phyloP scores from a whole-genome alignment of 2,797 vertebrate species.

The Monodelphis domestica region DNA sequence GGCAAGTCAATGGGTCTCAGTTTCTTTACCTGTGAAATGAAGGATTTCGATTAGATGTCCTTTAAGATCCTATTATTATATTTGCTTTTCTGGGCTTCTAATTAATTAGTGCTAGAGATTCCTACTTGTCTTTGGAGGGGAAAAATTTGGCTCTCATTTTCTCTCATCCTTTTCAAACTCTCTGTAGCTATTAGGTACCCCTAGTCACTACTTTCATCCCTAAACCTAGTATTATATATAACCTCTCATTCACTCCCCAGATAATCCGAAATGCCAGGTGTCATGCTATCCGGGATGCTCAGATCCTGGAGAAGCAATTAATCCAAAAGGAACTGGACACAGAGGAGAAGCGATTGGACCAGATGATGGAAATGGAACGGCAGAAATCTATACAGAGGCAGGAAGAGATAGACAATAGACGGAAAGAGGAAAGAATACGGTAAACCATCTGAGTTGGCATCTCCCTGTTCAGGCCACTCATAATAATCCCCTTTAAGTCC shows the following conservation, averaged over 20 bases:
- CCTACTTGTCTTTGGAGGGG: background rate
- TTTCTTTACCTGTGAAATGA: background rate
- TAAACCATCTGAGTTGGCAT: constrained; percentile 57
- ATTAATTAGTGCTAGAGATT: background rate
- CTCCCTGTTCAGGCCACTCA: background rate
- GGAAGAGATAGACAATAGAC: constrained; percentile 85
- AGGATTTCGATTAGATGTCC: background rate
- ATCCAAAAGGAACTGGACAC: constrained; percentile 86
- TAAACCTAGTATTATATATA: background rate
- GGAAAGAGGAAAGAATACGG: constrained; percentile 88
- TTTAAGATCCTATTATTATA: background rate
- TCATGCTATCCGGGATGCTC: constrained; percentile 90
- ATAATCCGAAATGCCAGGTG: constrained; percentile 91
- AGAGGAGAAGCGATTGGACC: constrained; percentile 90
- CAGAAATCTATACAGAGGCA: constrained; percentile 85
- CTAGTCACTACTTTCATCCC: background rate
- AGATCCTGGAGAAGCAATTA: constrained; percentile 91
- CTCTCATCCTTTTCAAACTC: too few species aligned
- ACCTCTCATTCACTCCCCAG: constrained; percentile 77
- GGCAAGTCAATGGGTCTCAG: background rate
- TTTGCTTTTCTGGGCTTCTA: background rate
- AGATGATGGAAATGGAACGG: constrained; percentile 92
- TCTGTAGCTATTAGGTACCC: accelerated
- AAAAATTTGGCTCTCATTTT: background rate
- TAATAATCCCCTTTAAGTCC: background rate